Evolutionary conservation across 2,113 vertebrate species (phyloP).

Genomic region (Chitala chitala): DNA sequence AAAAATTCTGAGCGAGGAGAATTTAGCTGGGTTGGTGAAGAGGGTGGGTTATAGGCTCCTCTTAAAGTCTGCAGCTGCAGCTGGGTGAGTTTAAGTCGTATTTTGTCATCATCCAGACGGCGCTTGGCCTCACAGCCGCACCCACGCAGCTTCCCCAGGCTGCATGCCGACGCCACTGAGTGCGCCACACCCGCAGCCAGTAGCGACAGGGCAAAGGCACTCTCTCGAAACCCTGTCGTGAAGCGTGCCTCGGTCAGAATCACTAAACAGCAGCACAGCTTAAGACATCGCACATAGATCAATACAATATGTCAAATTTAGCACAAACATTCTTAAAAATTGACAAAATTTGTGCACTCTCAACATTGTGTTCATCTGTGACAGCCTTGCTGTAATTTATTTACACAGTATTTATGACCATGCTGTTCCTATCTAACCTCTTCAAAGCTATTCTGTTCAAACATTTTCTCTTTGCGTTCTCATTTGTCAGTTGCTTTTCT

Average conservation of each 20-base stretch:
- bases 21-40: slow-evolving; percentile 48
- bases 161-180: slow-evolving; percentile 84
- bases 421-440: background rate
- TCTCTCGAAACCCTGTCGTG: slow-evolving; percentile 78
- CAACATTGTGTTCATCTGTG: no score
- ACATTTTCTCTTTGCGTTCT: background rate
- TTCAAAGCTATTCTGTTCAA: background rate
- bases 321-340: background rate
- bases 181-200: slow-evolving; percentile 87
- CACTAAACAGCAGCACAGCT: background rate
- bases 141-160: slow-evolving; percentile 80
- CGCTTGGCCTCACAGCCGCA: slow-evolving; percentile 81
- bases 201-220: slow-evolving; percentile 83
- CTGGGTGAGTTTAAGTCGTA: slow-evolving; percentile 77
- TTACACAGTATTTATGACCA: background rate
- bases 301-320: background rate
- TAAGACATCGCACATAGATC: background rate
- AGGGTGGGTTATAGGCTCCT: slow-evolving; percentile 38
- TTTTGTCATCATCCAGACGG: slow-evolving; percentile 72
- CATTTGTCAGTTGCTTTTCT: background rate
- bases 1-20: slow-evolving; percentile 53
- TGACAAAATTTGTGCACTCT: background rate
- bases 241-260: slow-evolving; percentile 1
- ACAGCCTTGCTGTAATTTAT: no score
- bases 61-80: slow-evolving; percentile 74